Base-by-base conservation (phyloP, 1,140 invertebrate genomes). In the Drosophila takahashii region DNA sequence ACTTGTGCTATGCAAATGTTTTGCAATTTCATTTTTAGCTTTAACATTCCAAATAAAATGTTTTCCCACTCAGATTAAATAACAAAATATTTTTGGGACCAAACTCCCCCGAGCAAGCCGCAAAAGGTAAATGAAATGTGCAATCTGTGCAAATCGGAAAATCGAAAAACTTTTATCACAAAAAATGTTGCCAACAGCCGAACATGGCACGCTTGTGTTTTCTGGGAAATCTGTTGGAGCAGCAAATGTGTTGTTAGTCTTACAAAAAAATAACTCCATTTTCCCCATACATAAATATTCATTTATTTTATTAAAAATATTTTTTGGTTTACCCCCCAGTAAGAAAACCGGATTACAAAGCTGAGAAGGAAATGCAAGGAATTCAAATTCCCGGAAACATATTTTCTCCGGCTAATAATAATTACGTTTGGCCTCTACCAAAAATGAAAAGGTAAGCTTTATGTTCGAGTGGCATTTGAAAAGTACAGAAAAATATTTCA, bases 111-210 rank as follows among this genome's bases (percentile, higher is more conserved):
- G 34, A 41, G 51, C 11, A 34, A 57, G 66, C 65, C 51, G 64
- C 67, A 70, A 70, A 66, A 69, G 65, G 66, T 70, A 70, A 70
- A 70, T 70, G 66, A 70, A 70, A 70, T 70, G 66, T 70, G 64
- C 66, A 70, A 70, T 70, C 66, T 70, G 66, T 69, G 66, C 64
- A 32, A 47, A 56, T 56, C 64, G 50, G 66, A 57, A 70, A 70
- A 70, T 70, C 67, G 18, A 39, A 70, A 71, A 56, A 69, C 51
- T 70, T 70, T 70, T 42, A 29, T 29, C 41, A 15, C 39, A 39
- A 70, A 69, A 66, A 70, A 47, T 69, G 48, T 70, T 70, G 32
- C 39, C 65, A 74, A 50, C 67, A 62, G 39, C 45, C 22, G 56
- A 60, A 34, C 64, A 58, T 48, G 18, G 22, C 36, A 29, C 50